Evolutionary conservation across 2,888 invertebrate genomes (phyloP).

Genomic region (Ernsta delagoae): DNA sequence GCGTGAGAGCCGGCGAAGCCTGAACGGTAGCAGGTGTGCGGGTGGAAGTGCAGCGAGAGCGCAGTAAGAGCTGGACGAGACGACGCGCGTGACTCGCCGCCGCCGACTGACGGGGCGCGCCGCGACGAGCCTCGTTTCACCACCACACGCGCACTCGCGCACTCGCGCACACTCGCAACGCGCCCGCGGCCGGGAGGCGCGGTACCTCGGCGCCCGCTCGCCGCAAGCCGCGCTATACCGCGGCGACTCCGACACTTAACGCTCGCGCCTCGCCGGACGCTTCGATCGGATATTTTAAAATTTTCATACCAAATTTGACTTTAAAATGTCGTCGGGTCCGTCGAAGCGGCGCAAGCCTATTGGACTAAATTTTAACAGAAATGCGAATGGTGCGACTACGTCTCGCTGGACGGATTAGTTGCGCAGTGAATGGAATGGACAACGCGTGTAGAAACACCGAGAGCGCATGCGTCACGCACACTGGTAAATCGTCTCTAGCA

Average conservation of each 20-base stretch:
- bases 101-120: too few relatives aligned
- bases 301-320: conserved; percentile 78
- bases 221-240: conserved; percentile 52
- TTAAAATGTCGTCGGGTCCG: conserved; percentile 73
- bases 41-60: conserved; percentile 62
- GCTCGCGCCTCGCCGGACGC: conserved; percentile 54
- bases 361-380: conserved; percentile 70
- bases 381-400: conserved; percentile 54
- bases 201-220: too few relatives aligned
- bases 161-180: too few relatives aligned
- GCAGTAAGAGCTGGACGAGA: conserved; percentile 67
- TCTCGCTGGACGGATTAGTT: conserved; percentile 65
- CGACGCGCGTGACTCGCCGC: too few relatives aligned
- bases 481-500: conserved; percentile 45
- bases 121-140: too few relatives aligned
- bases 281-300: conserved; percentile 72
- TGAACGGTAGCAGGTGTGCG: conserved; percentile 70
- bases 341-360: conserved; percentile 60
- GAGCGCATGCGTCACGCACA: conserved; percentile 79
- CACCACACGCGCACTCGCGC: too few relatives aligned
- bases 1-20: conserved; percentile 73
- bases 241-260: conserved; percentile 45
- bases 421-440: conserved; percentile 79
- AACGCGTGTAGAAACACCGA: conserved; percentile 63
- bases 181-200: too few relatives aligned